Conservation (phyloP, 2,888 invertebrate species). For the Rambutsinella grinnellia region DNA sequence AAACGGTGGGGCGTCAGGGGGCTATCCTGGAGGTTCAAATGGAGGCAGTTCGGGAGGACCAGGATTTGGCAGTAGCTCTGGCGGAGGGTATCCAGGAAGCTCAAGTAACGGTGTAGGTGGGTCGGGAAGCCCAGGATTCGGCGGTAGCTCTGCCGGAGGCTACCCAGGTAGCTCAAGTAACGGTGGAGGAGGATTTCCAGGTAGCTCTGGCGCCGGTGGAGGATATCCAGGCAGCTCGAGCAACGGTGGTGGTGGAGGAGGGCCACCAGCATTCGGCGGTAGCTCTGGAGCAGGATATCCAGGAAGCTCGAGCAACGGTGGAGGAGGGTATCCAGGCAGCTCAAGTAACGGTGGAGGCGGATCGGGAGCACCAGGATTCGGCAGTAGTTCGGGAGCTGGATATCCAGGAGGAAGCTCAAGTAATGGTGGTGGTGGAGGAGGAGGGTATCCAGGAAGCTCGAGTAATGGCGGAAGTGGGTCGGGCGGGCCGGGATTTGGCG, state of each 20-base stretch:
- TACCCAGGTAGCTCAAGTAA: slow-evolving; percentile 8
- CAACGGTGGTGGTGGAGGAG: slow-evolving; percentile 6
- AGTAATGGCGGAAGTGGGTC: not conserved
- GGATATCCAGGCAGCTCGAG: too few relatives aligned
- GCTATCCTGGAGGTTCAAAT: not conserved
- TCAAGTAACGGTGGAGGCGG: slow-evolving; percentile 9
- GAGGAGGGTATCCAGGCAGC: not conserved
- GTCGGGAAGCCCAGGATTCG: not conserved
- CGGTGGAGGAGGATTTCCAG: slow-evolving; percentile 1
- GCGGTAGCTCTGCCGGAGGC: slow-evolving; percentile 8
- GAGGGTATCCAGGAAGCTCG: not conserved
- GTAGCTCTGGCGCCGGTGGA: not conserved
- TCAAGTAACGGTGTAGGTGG: not conserved
- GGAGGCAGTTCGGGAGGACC: slow-evolving; percentile 1
- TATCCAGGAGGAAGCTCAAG: slow-evolving; percentile 6
- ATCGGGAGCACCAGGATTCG: not conserved
- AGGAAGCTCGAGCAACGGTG: not conserved
- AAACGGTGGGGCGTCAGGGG: not conserved
- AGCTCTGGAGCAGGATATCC: slow-evolving; percentile 3
- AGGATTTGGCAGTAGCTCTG: not conserved
- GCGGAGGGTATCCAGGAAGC: slow-evolving; percentile 20
- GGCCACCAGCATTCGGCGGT: slow-evolving; percentile 18
- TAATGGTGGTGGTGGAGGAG: not conserved
- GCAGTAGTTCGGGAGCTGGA: not conserved
- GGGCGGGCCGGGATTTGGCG: slow-evolving; percentile 1